Evolutionary conservation across 2,888 invertebrate genomes (phyloP), one percentile per base, ranked within the genome.

Genomic region (Pinctada fucata): DNA sequence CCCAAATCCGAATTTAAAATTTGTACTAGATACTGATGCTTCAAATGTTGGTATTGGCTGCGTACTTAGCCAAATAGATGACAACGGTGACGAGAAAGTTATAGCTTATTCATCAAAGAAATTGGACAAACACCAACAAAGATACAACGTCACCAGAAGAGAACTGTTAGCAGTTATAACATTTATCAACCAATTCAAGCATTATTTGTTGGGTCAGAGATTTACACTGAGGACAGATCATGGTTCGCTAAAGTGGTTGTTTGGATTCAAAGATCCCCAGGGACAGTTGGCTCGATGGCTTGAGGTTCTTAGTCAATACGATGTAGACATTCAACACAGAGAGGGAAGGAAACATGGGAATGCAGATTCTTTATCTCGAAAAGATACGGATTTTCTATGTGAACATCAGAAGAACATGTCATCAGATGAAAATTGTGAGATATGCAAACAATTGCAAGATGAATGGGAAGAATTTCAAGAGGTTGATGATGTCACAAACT

Each of bases 291-390:
- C 70, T 6, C 8, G 70, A 13, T 70, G 70, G 70, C 2, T 2
- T 8, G 70, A 70, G 70, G 16, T 49, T 49, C 31, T 72, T n/a
- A 72, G 72, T 47, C 72, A 72, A 47, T 72, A 72, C 31, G 1
- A 58, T n/a, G 4, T 72, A n/a, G 47, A n/a, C 1, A 47, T 72
- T 5, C 1, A 72, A n/a, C 72, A 72, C 47, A 51, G 63, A 47
- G 49, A 47, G n/a, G 72, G 72, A 5, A 31, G 6, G n/a, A 50
- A 58, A 50, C 72, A 72, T 58, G 13, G 13, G n/a, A 72, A 72
- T 58, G 72, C 72, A 51, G 72, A 72, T 58, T 10, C 63, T 1
- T 13, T 72, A 49, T 49, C 72, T 5, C 51, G 51, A 51, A 31
- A 45, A 6, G 58, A 10, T 58, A 58, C 58, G 1, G 58, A 58